phyloP scores from a whole-genome alignment of 1,140 invertebrate genomes.

The Bombus balteatus region DNA sequence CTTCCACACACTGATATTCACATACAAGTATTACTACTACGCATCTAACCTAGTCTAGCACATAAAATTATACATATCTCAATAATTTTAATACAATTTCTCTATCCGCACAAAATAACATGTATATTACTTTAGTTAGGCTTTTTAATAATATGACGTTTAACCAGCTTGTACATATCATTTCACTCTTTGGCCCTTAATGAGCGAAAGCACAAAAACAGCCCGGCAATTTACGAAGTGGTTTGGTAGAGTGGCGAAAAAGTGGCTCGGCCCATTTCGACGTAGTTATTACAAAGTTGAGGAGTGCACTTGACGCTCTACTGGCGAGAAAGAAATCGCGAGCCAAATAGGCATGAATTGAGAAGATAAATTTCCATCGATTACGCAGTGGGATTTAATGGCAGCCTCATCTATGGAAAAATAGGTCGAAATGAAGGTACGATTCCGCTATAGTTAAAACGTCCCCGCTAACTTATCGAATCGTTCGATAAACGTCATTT shows the following conservation, averaged over 20 bases:
- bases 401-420: no score
- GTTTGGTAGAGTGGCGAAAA: background rate
- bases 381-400: background rate
- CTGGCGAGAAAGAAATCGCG: background rate
- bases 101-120: background rate
- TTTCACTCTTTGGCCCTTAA: background rate
- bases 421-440: background rate
- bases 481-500: background rate
- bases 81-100: background rate
- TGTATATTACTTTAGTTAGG: background rate
- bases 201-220: background rate
- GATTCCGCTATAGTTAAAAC: background rate
- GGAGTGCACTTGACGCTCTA: background rate
- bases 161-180: background rate
- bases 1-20: no score
- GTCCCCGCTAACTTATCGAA: background rate
- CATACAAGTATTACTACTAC: no score
- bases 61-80: no score
- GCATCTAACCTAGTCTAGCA: no score
- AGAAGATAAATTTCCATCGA: constrained; percentile 8
- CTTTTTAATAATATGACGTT: background rate
- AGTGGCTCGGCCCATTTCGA: background rate
- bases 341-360: background rate
- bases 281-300: background rate
- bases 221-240: background rate